Base-by-base conservation (phyloP, 2,113 vertebrate genomes). In the Fregata magnificens region DNA sequence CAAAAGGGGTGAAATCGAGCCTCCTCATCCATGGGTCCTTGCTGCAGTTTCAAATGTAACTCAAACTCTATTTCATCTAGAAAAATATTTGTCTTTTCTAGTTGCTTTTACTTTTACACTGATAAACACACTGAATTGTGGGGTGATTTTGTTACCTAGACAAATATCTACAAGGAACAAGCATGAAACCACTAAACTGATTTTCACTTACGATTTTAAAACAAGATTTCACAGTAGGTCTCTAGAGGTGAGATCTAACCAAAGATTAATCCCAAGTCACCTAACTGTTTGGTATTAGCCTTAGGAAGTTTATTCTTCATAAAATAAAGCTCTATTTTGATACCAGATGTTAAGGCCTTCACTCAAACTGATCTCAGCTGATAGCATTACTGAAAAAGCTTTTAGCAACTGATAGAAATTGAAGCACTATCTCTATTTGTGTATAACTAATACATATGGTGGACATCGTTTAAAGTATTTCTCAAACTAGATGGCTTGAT, bases 151-250 rank as follows among this genome's bases (percentile, higher is more conserved):
- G 71, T 80, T 85, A 94, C 49, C 62, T 47, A 66, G 55, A 86
- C 55, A 94, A 94, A 78, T 70, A 88, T 17, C 45, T 83, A 59
- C 32, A 86, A 62, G 55, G n/a, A 90, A 86, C 42, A 94, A 92
- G 12, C 42, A 92, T 65, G 74, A 90, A 94, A 85, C 38, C 26
- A 71, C 45, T 59, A 88, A 93, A 53, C 12, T 59, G 67, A 74
- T 88, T 97, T 93, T 95, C 67, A 78, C 42, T 86, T 28, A 34
- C 25, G 38, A 66, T 83, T 93, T 93, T 73, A 44, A 95, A 94
- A 81, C 55, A 56, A 81, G 84, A 72, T 86, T 88, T 86, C 42
- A 62, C 84, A 82, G 78, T 25, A 70, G 45, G 53, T 53, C 40
- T 91, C 71, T 53, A 63, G 47, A 89, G 87, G 69, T 0, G 1